Base-by-base conservation (phyloP, 2,113 vertebrate genomes). In the Chloroceryle aenea region DNA sequence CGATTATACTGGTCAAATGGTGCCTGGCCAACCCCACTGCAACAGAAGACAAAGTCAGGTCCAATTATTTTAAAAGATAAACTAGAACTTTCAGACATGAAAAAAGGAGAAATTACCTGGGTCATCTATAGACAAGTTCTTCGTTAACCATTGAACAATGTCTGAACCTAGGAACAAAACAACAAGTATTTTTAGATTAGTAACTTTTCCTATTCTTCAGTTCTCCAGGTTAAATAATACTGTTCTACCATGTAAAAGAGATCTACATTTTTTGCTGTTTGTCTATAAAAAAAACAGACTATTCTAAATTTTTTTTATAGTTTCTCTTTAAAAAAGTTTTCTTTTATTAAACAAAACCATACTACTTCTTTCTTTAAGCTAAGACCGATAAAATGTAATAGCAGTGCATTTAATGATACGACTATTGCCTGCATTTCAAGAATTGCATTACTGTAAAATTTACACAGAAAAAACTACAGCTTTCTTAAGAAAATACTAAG, bases 131-230 rank as follows among this genome's bases (percentile, higher is more conserved):
- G 98, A 99, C 97, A 99, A 98, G 93, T 99, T 99, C 98, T 99
- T 99, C 89, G 99, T 98, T 98, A 99, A 98, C 99, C 99, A 99
- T 42, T 99, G 99, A 96, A 99, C 99, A 97, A 99, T 99, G 82
- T 99, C 99, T 93, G 99, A 99, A 97, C 99, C 99, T 99, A 97
- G 78, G 97, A 98, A 79, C 67, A 97, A 98, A 93, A 84, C 95
- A 94, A 97, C 43, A 94, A 17, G 61, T 47, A 93, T 97, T 81
- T 94, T 87, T 47, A 62, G 34, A 89, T 90, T 72, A 88, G 22
- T 50, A 47, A 53, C 23, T 91, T 25, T 58, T 84, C 15, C 7
- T 52, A 7, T 68, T 91, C 32, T 90, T 86, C 68, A 86, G 21
- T 80, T 84, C 36, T 6, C 13, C 40, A 58, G 32, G 32, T 11